Base-by-base conservation (phyloP, 2,113 vertebrate species). In the Silurus asotus region DNA sequence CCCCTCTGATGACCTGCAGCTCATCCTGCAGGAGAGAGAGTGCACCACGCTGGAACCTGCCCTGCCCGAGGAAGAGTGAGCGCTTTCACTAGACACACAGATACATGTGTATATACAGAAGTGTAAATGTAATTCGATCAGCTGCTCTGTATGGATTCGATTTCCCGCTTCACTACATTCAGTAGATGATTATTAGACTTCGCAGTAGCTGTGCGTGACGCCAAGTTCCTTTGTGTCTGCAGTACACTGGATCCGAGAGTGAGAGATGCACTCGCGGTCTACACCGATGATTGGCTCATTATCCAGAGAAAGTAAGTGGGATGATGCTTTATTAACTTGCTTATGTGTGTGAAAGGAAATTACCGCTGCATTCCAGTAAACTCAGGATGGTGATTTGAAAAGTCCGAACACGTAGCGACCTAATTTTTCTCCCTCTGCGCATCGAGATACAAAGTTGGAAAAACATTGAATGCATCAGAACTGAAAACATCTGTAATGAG, bases 251-350 rank as follows among this genome's bases (percentile, higher is more conserved):
- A 97, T 84, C 92, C 95, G 67, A 94, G 96, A 88, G 97, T 95
- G 89, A 94, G 96, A 88, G 96, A 97, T 17, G 96, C 96, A 0
- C 91, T 98, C 86, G 94, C 95, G 28, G 95, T 96, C 92, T 98
- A 98, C 92, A 96, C 95, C 0, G 96, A 98, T 83, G 94, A 98
- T 92, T 98, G 97, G 97, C 94, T 97, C 85, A 94, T 97, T 56
- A 96, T 96, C 83, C 95, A 95, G 55, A 95, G 97, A 90, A 98
- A 96, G 97, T 97, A 92, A 90, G 96, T 93, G 48, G 17, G 5
- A 25, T 15, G 37, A 84, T 59, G 25, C 0, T 59, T 5, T 59
- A 23, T 83, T 45, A 37, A 19, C 20, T 25, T 82, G 20, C 9
- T 72, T 48, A 45, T 48, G 37, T 45, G 7, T 9, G 20, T 49